A percentile compares a stretch with the other conserved stretches of the same genome.
Conservation (phyloP, 1,140 invertebrate genomes). For the Drosophila orosa region DNA sequence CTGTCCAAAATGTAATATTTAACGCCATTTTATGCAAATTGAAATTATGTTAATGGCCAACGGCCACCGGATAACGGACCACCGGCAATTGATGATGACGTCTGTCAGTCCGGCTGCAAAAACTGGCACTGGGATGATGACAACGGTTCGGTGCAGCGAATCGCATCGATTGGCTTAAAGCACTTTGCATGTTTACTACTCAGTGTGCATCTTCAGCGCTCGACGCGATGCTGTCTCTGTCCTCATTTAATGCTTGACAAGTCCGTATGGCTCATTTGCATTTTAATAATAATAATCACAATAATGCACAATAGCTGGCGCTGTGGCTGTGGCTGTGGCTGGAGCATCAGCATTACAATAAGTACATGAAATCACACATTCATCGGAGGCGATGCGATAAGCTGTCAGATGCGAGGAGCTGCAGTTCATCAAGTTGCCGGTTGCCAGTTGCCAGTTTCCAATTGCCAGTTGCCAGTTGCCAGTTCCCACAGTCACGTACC, state of each 20-base stretch:
- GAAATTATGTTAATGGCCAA: conserved; percentile 78
- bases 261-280: conserved; percentile 69
- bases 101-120: conserved; percentile 21
- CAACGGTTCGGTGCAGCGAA: conserved; percentile 27
- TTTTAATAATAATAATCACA: conserved; percentile 82
- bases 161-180: conserved; percentile 63
- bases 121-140: neutral
- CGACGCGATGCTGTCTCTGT: conserved; percentile 30
- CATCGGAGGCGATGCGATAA: conserved; percentile 44
- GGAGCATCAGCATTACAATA: conserved; percentile 53
- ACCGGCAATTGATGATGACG: conserved; percentile 45
- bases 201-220: conserved; percentile 9
- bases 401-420: conserved; percentile 29
- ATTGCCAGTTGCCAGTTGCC: conserved; percentile 10
- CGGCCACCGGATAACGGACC: conserved; percentile 11
- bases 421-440: conserved; percentile 48
- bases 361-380: conserved; percentile 60
- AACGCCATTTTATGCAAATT: conserved; percentile 81
- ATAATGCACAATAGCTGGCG: conserved; percentile 55
- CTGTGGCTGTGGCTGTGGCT: neutral
- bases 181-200: conserved; percentile 65
- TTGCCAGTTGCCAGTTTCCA: conserved; percentile 2
- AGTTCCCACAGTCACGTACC: conserved; percentile 35
- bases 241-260: conserved; percentile 57
- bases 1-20: conserved; percentile 79